phyloP scores from a whole-genome alignment of 1,140 invertebrate species.

The Drosophila seguyi region DNA sequence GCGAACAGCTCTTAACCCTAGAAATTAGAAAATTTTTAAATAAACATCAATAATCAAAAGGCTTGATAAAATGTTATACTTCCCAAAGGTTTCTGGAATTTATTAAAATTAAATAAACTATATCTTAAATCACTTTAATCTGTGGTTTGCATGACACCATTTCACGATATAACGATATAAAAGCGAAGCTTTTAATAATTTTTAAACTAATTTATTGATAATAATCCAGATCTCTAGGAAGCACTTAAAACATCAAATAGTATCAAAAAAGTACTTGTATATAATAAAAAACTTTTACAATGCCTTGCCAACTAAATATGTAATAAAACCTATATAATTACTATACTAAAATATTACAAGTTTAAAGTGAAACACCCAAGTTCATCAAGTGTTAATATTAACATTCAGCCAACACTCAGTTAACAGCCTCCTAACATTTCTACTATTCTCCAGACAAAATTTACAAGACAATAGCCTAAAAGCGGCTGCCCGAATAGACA shows the following conservation, averaged over 20 bases:
- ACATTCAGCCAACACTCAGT: constrained; percentile 52
- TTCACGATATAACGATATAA: neutral
- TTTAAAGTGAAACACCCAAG: neutral
- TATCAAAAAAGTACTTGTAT: too few relatives aligned
- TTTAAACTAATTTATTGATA: neutral
- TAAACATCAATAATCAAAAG: neutral
- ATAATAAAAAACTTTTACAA: neutral
- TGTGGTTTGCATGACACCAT: too few relatives aligned
- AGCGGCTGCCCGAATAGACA: constrained; percentile 23
- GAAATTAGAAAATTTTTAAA: neutral
- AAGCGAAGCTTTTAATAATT: neutral
- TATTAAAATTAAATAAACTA: neutral
- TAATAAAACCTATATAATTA: neutral
- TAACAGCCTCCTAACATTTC: constrained; percentile 50
- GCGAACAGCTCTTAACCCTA: constrained; percentile 36
- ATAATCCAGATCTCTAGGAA: neutral
- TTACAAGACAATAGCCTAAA: constrained; percentile 40
- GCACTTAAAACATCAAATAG: neutral
- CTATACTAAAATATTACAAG: neutral
- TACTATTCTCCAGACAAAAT: constrained; percentile 14
- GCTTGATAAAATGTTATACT: neutral
- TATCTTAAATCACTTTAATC: neutral
- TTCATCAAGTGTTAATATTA: constrained; percentile 25
- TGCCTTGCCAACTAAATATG: neutral
- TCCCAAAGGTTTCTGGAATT: neutral